Percentiles rank a stretch among this genome's conserved stretches.
Conservation (phyloP, 2,888 invertebrate genomes). For the Microplitis manilae region DNA sequence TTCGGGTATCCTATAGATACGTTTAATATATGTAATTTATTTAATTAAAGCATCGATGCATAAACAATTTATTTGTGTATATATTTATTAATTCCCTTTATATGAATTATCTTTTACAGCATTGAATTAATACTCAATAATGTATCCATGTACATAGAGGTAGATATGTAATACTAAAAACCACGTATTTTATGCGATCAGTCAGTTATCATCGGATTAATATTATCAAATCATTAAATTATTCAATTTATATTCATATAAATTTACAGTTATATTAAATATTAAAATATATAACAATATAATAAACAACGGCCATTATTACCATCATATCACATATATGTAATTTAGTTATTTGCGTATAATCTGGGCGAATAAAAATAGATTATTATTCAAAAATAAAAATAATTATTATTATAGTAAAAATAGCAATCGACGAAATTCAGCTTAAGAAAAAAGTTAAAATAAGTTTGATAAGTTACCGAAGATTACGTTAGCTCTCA, state of each 20-base stretch:
- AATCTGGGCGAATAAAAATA: background rate
- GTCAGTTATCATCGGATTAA: background rate
- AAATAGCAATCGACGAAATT: background rate
- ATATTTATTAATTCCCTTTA: background rate
- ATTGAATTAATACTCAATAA: background rate
- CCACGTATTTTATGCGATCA: background rate
- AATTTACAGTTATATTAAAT: background rate
- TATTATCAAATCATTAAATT: background rate
- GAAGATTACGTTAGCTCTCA: constrained; percentile 11
- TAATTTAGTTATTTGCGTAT: background rate
- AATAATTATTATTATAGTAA: background rate
- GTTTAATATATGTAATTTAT: too few relatives aligned
- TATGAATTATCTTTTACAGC: background rate
- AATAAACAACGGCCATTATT: background rate
- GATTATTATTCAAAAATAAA: background rate
- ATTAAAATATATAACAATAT: background rate
- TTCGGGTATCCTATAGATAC: too few relatives aligned
- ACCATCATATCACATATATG: background rate
- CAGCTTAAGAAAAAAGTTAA: background rate
- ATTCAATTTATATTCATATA: background rate
- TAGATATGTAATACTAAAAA: background rate
- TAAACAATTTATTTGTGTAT: background rate
- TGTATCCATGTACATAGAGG: background rate
- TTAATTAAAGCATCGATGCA: too few relatives aligned
- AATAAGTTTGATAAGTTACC: background rate